These are phyloP conservation scores for Actinia tenebrosa DNA, from an alignment of 64 coral and sea anemone genomes.

Conservation along the genomic window DNA sequence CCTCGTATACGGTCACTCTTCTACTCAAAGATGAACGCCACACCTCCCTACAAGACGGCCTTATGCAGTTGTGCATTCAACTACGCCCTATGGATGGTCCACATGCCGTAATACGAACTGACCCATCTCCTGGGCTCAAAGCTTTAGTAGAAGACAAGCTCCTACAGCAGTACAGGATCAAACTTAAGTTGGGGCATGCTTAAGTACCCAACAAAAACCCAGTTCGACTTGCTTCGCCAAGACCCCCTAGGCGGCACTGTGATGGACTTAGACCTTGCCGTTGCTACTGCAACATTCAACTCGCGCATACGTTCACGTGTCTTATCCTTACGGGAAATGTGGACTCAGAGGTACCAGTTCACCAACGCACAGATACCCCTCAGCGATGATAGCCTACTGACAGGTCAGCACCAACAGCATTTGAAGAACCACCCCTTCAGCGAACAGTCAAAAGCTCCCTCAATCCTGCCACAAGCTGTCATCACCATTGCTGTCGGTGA, in stretches of 20 bases:
- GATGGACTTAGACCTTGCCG: too few species aligned
- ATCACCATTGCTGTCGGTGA: slow-evolving; percentile 31
- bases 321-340: slow-evolving; percentile 43
- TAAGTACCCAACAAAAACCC: slow-evolving; percentile 24
- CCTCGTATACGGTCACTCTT: slow-evolving; percentile 24
- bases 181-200: neutral
- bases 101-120: slow-evolving; percentile 13
- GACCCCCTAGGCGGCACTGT: too few species aligned
- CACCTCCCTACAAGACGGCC: slow-evolving; percentile 20
- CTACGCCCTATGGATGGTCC: slow-evolving; percentile 36
- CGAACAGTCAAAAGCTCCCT: slow-evolving; percentile 47
- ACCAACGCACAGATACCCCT: neutral
- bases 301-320: neutral
- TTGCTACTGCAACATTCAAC: too few species aligned
- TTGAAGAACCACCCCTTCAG: slow-evolving; percentile 33
- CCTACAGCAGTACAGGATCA: slow-evolving; percentile 23
- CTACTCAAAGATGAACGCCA: slow-evolving; percentile 10
- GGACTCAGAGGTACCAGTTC: slow-evolving; percentile 43
- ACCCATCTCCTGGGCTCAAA: slow-evolving; percentile 40
- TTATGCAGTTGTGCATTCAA: slow-evolving; percentile 25
- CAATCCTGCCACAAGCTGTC: neutral
- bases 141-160: slow-evolving; percentile 24
- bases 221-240: neutral
- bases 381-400: too few species aligned
- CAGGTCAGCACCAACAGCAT: neutral